Evolutionary conservation across 2,888 invertebrate genomes (phyloP).

Genomic region (Lottia gigantea): DNA sequence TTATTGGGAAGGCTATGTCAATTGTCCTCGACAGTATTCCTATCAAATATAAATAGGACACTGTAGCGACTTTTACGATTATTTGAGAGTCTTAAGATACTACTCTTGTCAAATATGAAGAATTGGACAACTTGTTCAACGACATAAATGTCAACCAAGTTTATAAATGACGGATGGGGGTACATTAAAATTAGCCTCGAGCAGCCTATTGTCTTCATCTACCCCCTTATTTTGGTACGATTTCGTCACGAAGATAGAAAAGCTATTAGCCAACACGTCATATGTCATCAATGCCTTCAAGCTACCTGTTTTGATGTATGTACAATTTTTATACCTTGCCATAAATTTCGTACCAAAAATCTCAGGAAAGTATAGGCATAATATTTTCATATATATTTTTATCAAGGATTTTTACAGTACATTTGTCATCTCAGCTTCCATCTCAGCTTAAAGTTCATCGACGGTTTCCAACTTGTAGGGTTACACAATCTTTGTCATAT

Average conservation of each 20-base stretch:
- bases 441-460: no score
- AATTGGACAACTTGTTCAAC: conserved; percentile 9
- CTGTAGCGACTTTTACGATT: conserved; percentile 9
- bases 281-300: conserved; percentile 1
- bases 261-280: not conserved
- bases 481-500: no score
- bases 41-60: conserved; percentile 4
- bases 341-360: no score
- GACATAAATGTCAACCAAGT: conserved; percentile 2
- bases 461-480: no score
- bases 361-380: no score
- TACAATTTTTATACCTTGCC: no score
- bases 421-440: no score
- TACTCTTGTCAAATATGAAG: conserved; percentile 6
- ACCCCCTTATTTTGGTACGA: not conserved
- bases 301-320: conserved; percentile 4
- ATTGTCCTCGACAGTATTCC: not conserved
- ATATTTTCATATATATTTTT: no score
- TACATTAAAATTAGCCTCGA: conserved; percentile 8
- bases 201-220: conserved; percentile 2
- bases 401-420: no score
- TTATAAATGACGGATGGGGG: conserved; percentile 6
- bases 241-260: conserved; percentile 11
- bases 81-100: conserved; percentile 8
- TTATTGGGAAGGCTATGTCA: no score